These are phyloP conservation scores for Micromussa lordhowensis DNA, from an alignment of 92 coral and sea anemone species.

Conservation along the genomic window DNA sequence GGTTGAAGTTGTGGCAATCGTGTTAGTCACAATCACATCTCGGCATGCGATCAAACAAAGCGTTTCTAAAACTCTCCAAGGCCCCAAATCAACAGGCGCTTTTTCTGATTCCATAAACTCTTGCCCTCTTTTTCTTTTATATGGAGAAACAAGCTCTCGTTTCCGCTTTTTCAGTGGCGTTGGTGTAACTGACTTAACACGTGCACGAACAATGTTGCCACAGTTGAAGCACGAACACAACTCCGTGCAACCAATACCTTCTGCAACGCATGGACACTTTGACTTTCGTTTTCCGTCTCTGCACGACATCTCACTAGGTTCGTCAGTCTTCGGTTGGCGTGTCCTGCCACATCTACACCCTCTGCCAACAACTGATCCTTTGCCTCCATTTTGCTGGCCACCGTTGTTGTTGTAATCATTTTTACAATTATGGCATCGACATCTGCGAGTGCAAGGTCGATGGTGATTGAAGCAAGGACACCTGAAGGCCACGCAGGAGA, in stretches of 20 bases:
- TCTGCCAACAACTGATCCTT: too few relatives aligned
- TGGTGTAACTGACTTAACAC: background rate
- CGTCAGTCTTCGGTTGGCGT: conserved; percentile 11
- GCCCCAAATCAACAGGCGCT: conserved; percentile 28
- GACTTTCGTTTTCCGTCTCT: conserved; percentile 34
- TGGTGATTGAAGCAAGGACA: conserved; percentile 11
- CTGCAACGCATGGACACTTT: conserved; percentile 34
- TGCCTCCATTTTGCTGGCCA: too few relatives aligned
- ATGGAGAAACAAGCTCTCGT: conserved; percentile 44
- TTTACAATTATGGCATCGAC: too few relatives aligned
- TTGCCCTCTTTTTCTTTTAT: conserved; percentile 52
- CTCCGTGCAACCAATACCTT: conserved; percentile 25
- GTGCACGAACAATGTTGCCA: conserved; percentile 12
- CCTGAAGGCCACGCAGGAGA: conserved; percentile 1
- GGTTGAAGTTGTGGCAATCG: conserved; percentile 13
- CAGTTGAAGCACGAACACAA: conserved; percentile 30
- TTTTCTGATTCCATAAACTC: conserved; percentile 41
- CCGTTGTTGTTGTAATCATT: too few relatives aligned
- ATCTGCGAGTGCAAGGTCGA: background rate
- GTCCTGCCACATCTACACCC: too few relatives aligned
- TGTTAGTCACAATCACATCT: conserved; percentile 32
- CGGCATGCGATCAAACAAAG: conserved; percentile 48
- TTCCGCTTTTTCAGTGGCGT: background rate
- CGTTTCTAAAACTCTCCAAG: conserved; percentile 45
- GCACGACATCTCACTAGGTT: conserved; percentile 21